Percentiles rank a stretch among this genome's conserved stretches.
Conservation (phyloP, 2,797 vertebrate species). For the Graptemys geographica region DNA sequence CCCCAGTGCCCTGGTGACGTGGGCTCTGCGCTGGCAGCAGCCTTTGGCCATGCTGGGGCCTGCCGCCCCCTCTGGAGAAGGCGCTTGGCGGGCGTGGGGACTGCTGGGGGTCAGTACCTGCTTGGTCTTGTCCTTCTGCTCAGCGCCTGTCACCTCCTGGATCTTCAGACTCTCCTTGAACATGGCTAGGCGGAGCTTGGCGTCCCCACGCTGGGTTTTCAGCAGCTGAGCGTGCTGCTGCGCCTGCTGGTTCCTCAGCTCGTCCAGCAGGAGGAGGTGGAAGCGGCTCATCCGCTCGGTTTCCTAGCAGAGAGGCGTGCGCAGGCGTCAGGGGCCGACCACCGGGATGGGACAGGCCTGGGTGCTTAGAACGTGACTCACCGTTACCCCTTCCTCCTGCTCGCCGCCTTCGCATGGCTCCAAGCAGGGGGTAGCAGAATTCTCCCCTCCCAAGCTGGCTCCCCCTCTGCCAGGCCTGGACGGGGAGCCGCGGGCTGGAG, state of each 20-base stretch:
- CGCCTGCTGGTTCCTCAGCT: conserved; percentile 68
- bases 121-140: conserved; percentile 75
- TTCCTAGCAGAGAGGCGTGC: conserved; percentile 65
- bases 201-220: conserved; percentile 67
- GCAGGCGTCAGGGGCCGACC: background rate
- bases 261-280: conserved; percentile 77
- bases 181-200: conserved; percentile 65
- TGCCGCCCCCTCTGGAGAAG: no score
- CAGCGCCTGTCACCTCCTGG: conserved; percentile 50
- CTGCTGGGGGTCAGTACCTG: conserved; percentile 69
- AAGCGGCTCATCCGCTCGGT: conserved; percentile 78
- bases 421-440: no score
- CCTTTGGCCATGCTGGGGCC: background rate
- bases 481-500: rapidly evolving
- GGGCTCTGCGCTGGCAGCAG: background rate
- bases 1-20: background rate
- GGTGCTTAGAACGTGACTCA: background rate
- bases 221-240: conserved; percentile 74
- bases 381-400: no score
- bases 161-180: conserved; percentile 76
- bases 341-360: background rate
- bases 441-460: no score
- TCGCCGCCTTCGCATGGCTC: no score
- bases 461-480: background rate
- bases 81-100: background rate